These are phyloP conservation scores for Dysidea cf. avara DNA, from an alignment of 37 sponge, comb jelly and placozoan genomes.

Conservation along the genomic window DNA sequence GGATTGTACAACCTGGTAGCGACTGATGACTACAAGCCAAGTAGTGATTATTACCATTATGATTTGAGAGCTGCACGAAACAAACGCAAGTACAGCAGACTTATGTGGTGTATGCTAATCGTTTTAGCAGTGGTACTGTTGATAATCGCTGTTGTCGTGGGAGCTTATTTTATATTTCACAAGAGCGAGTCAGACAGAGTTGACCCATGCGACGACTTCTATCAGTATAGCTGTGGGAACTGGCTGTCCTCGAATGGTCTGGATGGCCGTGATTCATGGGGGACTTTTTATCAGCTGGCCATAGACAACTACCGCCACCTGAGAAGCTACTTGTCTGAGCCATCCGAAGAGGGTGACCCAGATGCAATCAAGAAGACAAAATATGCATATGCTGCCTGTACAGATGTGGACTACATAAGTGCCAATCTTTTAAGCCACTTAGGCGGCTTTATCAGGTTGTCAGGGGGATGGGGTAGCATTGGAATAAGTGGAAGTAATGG, in stretches of 20 bases:
- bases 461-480: conserved; percentile 48
- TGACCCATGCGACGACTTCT: conserved; percentile 79
- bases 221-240: conserved; percentile 75
- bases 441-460: conserved; percentile 1
- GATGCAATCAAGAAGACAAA: conserved; percentile 34
- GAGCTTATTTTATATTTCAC: no score
- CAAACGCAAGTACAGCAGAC: no score
- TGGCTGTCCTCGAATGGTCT: no score
- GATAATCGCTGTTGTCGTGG: conserved; percentile 45
- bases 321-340: no score
- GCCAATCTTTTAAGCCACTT: conserved; percentile 25
- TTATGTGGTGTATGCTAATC: no score
- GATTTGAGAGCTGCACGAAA: no score
- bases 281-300: conserved; percentile 18
- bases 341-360: conserved; percentile 19
- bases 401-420: conserved; percentile 24
- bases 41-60: no score
- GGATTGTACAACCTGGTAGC: no score
- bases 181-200: no score
- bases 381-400: conserved; percentile 32
- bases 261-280: no score
- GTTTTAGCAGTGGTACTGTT: conserved; percentile 42
- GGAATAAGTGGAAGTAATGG: no score
- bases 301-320: conserved; percentile 28
- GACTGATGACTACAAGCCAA: no score